A percentile compares a stretch with the other conserved stretches of the same genome.
Conservation (phyloP, 35 echinoderm and acorn worm genomes). For the Chiridota heheva region DNA sequence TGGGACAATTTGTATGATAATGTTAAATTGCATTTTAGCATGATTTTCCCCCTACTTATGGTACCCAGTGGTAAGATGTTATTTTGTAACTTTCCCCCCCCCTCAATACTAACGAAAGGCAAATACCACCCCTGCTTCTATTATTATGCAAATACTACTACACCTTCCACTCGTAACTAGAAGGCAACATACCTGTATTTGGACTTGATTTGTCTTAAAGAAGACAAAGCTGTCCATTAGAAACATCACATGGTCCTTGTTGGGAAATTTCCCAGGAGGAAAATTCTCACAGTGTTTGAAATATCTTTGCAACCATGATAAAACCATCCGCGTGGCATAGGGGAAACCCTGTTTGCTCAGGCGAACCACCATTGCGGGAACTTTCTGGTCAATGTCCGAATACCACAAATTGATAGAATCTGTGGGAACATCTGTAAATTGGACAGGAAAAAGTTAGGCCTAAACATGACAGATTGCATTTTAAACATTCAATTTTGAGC, state of each 20-base stretch:
- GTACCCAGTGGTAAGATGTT: too few relatives aligned
- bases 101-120: too few relatives aligned
- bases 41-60: too few relatives aligned
- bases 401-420: slow-evolving; percentile 77
- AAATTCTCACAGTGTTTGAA: slow-evolving; percentile 91
- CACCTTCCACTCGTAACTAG: too few relatives aligned
- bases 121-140: too few relatives aligned
- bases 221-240: slow-evolving; percentile 85
- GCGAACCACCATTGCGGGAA: slow-evolving; percentile 57
- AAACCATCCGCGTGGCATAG: slow-evolving; percentile 54
- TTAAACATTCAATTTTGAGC: too few relatives aligned
- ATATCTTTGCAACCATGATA: slow-evolving; percentile 70
- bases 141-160: too few relatives aligned
- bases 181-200: slow-evolving; percentile 37
- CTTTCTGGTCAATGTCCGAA: slow-evolving; percentile 55
- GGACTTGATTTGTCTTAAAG: slow-evolving; percentile 46
- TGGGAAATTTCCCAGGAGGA: slow-evolving; percentile 90
- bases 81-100: too few relatives aligned
- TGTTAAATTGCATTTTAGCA: too few relatives aligned
- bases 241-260: slow-evolving; percentile 60
- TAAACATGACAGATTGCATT: too few relatives aligned
- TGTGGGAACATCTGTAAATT: slow-evolving; percentile 19
- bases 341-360: slow-evolving; percentile 72
- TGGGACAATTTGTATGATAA: too few relatives aligned
- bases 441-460: too few relatives aligned